These are phyloP conservation scores for Alosa alosa DNA, from an alignment of 2,113 vertebrate species.

Conservation along the genomic window DNA sequence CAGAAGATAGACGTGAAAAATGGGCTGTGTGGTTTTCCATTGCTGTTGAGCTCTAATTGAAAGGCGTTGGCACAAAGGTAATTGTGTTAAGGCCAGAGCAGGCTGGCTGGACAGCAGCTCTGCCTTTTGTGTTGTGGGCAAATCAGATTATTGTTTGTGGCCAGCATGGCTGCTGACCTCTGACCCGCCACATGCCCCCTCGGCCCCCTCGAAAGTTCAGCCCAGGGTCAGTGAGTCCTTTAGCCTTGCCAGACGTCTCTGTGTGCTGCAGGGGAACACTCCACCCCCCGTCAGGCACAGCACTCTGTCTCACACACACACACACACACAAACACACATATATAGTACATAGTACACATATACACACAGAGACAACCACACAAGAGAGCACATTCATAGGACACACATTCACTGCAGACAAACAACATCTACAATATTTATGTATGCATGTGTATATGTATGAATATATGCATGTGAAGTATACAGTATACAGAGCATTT, in stretches of 20 bases:
- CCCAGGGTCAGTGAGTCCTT: constrained; percentile 84
- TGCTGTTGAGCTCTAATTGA: constrained; percentile 12
- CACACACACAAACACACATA: not conserved
- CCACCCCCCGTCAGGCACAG: constrained; percentile 31
- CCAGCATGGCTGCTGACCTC: constrained; percentile 87
- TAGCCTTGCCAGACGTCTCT: constrained; percentile 66
- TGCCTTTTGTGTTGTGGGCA: constrained; percentile 69
- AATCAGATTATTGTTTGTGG: constrained; percentile 87
- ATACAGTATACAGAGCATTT: too few relatives aligned
- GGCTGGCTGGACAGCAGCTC: constrained; percentile 54
- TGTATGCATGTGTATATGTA: not conserved
- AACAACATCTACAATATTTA: not conserved
- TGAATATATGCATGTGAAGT: too few relatives aligned
- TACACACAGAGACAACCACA: not conserved
- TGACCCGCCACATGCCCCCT: constrained; percentile 82
- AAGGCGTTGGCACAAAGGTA: constrained; percentile 34
- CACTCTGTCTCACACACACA: not conserved
- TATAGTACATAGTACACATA: too few relatives aligned
- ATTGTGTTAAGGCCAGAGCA: constrained; percentile 57
- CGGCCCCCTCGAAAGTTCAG: constrained; percentile 84
- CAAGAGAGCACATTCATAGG: not conserved
- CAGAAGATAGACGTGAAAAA: not conserved
- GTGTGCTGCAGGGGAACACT: constrained; percentile 66
- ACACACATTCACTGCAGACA: not conserved
- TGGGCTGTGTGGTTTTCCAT: not conserved